phyloP scores from a whole-genome alignment of 2,113 vertebrate species.

The Hippocampus mohnikei region DNA sequence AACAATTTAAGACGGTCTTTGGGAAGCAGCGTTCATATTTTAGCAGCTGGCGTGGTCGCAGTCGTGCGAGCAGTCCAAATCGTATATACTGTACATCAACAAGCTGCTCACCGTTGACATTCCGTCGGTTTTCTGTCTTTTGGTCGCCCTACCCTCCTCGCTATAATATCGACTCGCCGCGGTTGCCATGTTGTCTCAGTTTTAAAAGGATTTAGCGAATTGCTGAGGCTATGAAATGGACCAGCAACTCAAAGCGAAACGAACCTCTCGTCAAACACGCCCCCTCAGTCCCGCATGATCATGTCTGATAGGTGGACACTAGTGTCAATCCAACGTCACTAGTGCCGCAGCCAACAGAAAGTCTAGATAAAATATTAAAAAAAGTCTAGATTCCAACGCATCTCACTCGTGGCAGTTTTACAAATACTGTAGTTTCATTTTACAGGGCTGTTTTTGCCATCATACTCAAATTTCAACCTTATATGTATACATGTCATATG shows the following conservation, averaged over 20 bases:
- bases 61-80: background rate
- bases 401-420: too few species aligned
- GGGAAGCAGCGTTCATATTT: background rate
- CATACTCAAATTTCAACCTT: too few species aligned
- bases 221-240: constrained; percentile 61
- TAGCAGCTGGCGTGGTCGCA: background rate
- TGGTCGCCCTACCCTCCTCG: constrained; percentile 85
- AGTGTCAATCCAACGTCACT: constrained; percentile 17
- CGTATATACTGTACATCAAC: too few species aligned
- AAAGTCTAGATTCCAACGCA: fast-evolving
- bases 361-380: too few species aligned
- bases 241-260: constrained; percentile 58
- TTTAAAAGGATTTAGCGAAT: constrained; percentile 58
- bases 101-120: constrained; percentile 71
- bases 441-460: too few species aligned
- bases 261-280: constrained; percentile 25
- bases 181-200: constrained; percentile 76
- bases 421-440: too few species aligned
- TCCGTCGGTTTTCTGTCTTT: constrained; percentile 84
- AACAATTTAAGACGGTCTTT: background rate
- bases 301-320: constrained; percentile 17
- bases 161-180: constrained; percentile 80
- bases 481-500: too few species aligned
- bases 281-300: background rate
- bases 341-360: constrained; percentile 28